Conservation (phyloP, 2,888 invertebrate species). For the Amphipyra tragopoginis region DNA sequence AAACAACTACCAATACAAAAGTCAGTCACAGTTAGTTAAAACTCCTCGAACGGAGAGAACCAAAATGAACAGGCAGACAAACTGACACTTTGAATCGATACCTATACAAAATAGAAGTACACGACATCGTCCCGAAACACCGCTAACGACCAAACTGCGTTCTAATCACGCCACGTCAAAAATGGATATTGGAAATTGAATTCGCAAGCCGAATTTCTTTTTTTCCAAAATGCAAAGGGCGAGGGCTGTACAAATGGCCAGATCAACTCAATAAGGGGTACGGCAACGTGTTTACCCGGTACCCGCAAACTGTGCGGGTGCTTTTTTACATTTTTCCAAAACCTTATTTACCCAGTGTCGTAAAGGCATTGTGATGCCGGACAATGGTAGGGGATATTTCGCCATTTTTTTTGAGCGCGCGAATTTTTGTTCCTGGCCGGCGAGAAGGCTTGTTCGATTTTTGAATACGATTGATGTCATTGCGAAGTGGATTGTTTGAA, state of each 20-base stretch:
- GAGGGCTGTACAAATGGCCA: slow-evolving; percentile 87
- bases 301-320: slow-evolving; percentile 84
- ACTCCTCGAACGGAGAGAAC: slow-evolving; percentile 22
- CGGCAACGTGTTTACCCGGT: slow-evolving; percentile 87
- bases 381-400: slow-evolving; percentile 82
- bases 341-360: slow-evolving; percentile 89
- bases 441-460: slow-evolving; percentile 66
- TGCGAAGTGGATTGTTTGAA: slow-evolving; percentile 27
- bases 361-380: slow-evolving; percentile 86
- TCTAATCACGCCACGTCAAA: slow-evolving; percentile 89
- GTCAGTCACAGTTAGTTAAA: slow-evolving; percentile 28
- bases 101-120: slow-evolving; percentile 71
- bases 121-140: slow-evolving; percentile 70
- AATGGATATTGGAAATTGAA: slow-evolving; percentile 89
- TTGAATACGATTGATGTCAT: slow-evolving; percentile 66
- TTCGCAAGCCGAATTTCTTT: slow-evolving; percentile 79
- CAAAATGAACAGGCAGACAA: slow-evolving; percentile 45
- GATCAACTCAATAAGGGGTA: slow-evolving; percentile 89
- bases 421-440: slow-evolving; percentile 64
- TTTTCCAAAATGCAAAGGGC: slow-evolving; percentile 81
- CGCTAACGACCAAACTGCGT: slow-evolving; percentile 88
- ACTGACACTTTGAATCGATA: slow-evolving; percentile 73
- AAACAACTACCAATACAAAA: slow-evolving; percentile 15
- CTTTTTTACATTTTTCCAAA: slow-evolving; percentile 86
- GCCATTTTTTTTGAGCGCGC: slow-evolving; percentile 69